These are phyloP conservation scores for Marmota monax DNA, from an alignment of 2,113 vertebrate species.

Conservation along the genomic window DNA sequence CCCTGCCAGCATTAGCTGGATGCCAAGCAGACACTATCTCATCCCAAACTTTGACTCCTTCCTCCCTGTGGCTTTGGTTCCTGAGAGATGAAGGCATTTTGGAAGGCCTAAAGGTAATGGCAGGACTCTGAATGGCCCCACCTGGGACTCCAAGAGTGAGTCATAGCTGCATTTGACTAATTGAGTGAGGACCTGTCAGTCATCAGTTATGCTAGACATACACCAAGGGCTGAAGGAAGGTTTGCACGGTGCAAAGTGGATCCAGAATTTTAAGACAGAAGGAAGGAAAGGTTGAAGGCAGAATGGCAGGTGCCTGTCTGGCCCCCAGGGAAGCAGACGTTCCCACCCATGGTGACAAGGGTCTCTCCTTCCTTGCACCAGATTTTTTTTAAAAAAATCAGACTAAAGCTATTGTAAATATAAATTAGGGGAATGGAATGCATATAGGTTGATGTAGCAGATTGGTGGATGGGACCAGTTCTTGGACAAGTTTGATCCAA, in stretches of 20 bases:
- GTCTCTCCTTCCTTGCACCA: background rate
- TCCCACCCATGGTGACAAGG: background rate
- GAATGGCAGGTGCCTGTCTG: background rate
- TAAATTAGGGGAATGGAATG: background rate
- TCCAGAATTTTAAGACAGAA: background rate
- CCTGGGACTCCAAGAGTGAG: background rate
- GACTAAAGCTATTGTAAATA: background rate
- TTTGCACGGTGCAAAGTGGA: background rate
- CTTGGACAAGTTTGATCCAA: background rate
- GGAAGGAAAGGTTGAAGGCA: background rate
- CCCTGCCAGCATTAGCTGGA: background rate
- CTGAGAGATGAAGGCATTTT: background rate
- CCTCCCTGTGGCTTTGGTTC: background rate
- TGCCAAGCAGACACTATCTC: background rate
- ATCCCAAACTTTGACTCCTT: background rate
- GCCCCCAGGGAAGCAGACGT: background rate
- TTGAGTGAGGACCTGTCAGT: slow-evolving; percentile 57
- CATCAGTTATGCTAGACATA: slow-evolving; percentile 41
- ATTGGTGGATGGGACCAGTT: background rate
- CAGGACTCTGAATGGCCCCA: background rate
- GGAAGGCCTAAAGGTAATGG: background rate
- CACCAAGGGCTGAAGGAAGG: background rate
- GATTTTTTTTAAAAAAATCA: background rate
- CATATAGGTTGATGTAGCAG: fast-evolving
- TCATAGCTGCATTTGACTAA: slow-evolving; percentile 22